These are phyloP conservation scores for Craterocephalus amniculus DNA, from an alignment of 2,797 vertebrate species.

Conservation along the genomic window DNA sequence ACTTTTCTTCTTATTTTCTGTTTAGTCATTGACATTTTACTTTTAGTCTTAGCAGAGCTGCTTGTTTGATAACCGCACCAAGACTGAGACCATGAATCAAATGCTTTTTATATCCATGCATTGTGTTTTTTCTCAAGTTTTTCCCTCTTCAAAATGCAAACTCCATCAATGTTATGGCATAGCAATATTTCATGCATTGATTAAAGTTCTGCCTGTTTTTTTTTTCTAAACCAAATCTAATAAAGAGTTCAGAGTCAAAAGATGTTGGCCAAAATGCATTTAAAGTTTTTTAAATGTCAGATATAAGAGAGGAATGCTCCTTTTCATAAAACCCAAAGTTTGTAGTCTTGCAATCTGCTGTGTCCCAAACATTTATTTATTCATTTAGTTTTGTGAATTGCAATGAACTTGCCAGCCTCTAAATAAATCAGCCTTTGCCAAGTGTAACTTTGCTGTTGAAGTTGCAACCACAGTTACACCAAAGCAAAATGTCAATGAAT, in stretches of 20 bases:
- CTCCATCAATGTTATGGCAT: neutral
- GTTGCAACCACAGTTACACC: neutral
- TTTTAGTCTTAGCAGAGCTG: neutral
- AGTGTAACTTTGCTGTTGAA: neutral
- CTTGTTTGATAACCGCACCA: neutral
- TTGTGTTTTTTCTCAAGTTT: neutral
- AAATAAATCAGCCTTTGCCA: neutral
- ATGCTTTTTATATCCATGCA: neutral
- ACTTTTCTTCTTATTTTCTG: neutral
- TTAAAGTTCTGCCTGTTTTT: neutral
- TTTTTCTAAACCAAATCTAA: neutral
- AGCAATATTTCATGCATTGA: neutral
- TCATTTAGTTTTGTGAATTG: neutral
- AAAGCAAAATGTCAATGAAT: neutral
- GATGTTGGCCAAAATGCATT: neutral
- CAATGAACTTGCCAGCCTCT: neutral
- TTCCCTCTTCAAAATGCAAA: neutral
- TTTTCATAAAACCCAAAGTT: neutral
- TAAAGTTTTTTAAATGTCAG: conserved; percentile 1
- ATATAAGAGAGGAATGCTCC: neutral
- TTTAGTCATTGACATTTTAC: neutral
- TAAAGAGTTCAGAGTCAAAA: neutral
- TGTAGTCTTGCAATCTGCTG: neutral
- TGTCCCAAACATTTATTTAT: neutral
- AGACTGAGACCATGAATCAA: neutral